Base-by-base conservation (phyloP, 30 jellyfish, hydroid and myxozoan genomes). In the Hydra vulgaris region DNA sequence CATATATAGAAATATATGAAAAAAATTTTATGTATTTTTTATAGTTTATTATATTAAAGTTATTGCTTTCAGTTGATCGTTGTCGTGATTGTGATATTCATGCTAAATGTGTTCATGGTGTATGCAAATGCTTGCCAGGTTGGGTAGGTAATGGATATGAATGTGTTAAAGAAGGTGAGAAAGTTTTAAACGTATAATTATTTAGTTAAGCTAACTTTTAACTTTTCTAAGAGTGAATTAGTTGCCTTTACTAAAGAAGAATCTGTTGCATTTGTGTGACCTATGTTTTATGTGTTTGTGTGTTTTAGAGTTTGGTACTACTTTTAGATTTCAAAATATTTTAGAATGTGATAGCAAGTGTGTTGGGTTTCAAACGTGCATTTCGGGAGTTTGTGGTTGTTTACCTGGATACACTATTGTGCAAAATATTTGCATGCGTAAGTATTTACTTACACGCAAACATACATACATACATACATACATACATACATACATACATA, bases 361-460 rank as follows among this genome's bases (percentile, higher is more conserved):
- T 78, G 74, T 61, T 1, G 81, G 17, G 17, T 78, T 27, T 61
- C 68, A 61, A 27, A 78, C 85, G 21, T 78, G 85, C 54, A 53
- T 61, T 17, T 25, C 85, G 18, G 85, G 85, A 16, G 18, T 23
- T 61, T 78, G 85, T 61, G 85, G 76, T 53, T 90, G 97, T 81
- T 82, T 81, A 79, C 94, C 76, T 74, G 97, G 97, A 53, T 86
- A 79, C 79, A 82, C 85, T 19, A 82, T 82, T 27, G 89, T 83
- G 54, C 90, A 90, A 27, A 81, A 78, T 73, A 54, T 90, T 21
- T 90, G 97, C 83, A 21, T 85, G 21, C 95, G 97, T 90, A 56
- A 90, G 97, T 84, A 77, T 73, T 68, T n/a, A 3, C 8, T 68
- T 68, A 68, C 16, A 7, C 71, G n/a, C n/a, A n/a, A n/a, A n/a